These are phyloP conservation scores for Brachyalestes nurse DNA, from an alignment of 2,797 vertebrate genomes.

Conservation along the genomic window DNA sequence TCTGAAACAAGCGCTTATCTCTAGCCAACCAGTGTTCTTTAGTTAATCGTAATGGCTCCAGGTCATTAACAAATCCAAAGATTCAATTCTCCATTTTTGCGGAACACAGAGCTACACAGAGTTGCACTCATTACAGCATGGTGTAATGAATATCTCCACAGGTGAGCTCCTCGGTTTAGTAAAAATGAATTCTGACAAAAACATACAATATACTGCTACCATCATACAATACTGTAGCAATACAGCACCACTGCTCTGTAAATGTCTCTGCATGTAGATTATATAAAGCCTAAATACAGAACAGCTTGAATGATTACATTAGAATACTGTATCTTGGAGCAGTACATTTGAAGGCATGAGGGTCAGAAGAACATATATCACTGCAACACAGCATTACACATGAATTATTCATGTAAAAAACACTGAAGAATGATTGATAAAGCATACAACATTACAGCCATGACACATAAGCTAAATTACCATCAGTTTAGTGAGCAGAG, in stretches of 20 bases:
- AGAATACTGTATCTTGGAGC: not conserved
- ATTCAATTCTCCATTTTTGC: constrained; percentile 2
- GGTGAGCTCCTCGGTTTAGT: not conserved
- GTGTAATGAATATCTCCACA: not conserved
- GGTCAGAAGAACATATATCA: not conserved
- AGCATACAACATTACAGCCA: not conserved
- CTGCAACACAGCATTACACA: not conserved
- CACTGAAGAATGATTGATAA: not conserved
- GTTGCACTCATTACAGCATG: not conserved
- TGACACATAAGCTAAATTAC: no score
- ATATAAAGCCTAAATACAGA: not conserved
- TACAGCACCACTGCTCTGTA: not conserved
- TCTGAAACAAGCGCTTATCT: not conserved
- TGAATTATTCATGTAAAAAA: constrained; percentile 6
- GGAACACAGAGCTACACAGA: not conserved
- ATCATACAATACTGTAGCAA: not conserved
- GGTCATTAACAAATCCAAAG: not conserved
- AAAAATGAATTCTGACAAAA: not conserved
- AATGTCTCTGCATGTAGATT: not conserved
- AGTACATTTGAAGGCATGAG: not conserved
- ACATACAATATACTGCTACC: not conserved
- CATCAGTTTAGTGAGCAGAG: no score
- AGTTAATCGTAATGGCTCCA: not conserved
- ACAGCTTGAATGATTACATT: not conserved
- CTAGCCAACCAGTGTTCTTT: not conserved